These are phyloP conservation scores for Trigoniulus corallinus DNA, from an alignment of 1,140 invertebrate species.

Conservation along the genomic window DNA sequence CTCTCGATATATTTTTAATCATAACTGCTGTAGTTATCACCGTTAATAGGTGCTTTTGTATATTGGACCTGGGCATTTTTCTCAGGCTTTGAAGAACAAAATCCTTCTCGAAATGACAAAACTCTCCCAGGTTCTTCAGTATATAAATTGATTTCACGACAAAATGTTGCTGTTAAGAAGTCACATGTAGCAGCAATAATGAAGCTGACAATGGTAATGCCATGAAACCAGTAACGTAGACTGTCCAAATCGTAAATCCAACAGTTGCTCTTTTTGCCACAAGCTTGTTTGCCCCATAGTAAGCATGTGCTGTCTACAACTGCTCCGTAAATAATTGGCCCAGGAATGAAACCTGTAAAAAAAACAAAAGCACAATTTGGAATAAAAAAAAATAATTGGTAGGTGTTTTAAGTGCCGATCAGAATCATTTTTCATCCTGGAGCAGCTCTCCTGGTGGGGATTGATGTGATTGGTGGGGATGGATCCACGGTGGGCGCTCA, in stretches of 20 bases:
- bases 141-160: neutral
- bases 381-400: no score
- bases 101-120: neutral
- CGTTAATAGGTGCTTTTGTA: no score
- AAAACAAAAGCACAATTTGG: no score
- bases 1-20: no score
- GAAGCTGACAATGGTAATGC: neutral
- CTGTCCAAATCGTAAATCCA: slow-evolving; percentile 8
- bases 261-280: slow-evolving; percentile 9
- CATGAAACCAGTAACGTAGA: slow-evolving; percentile 5
- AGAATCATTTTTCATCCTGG: no score
- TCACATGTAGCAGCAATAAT: neutral
- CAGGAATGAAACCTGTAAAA: slow-evolving; percentile 1
- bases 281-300: slow-evolving; percentile 11
- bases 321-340: slow-evolving; percentile 4
- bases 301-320: slow-evolving; percentile 7
- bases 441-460: no score
- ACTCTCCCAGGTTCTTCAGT: neutral
- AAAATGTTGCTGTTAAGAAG: neutral
- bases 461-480: no score
- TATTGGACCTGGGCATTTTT: no score
- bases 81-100: no score
- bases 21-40: no score
- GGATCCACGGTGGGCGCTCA: no score
- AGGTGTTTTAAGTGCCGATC: no score